phyloP scores from a whole-genome alignment of 2,797 vertebrate genomes.

The Megalops cyprinoides region DNA sequence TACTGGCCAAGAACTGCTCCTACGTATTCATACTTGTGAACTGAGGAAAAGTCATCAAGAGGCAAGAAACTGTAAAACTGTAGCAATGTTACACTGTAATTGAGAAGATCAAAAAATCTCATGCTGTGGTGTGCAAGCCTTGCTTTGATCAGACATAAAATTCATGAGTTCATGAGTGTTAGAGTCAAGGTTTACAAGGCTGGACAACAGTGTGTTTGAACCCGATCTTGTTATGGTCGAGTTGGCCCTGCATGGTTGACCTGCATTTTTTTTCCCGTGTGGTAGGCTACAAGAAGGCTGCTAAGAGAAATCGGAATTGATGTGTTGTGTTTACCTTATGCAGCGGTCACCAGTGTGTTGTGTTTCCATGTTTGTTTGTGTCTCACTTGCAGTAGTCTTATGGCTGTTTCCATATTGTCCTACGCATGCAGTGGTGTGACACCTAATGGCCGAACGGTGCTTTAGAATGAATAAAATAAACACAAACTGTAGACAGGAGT shows the following conservation, averaged over 20 bases:
- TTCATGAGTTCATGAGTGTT: neutral
- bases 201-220: neutral
- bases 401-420: too few species aligned
- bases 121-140: neutral
- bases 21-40: neutral
- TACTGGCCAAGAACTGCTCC: neutral
- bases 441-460: too few species aligned
- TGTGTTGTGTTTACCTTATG: too few species aligned
- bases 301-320: too few species aligned
- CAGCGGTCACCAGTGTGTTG: too few species aligned
- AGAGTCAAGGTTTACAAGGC: neutral
- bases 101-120: neutral
- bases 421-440: too few species aligned
- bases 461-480: conserved; percentile 1
- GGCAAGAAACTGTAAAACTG: neutral
- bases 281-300: too few species aligned
- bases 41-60: neutral
- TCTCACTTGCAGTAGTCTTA: too few species aligned
- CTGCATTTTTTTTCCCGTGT: too few species aligned
- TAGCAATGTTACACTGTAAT: neutral
- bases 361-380: too few species aligned
- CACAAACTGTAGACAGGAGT: conserved; percentile 15
- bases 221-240: too few species aligned
- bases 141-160: neutral
- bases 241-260: too few species aligned